These are phyloP conservation scores for Bombus pyrosoma DNA, from an alignment of 1,140 invertebrate species.

Conservation along the genomic window DNA sequence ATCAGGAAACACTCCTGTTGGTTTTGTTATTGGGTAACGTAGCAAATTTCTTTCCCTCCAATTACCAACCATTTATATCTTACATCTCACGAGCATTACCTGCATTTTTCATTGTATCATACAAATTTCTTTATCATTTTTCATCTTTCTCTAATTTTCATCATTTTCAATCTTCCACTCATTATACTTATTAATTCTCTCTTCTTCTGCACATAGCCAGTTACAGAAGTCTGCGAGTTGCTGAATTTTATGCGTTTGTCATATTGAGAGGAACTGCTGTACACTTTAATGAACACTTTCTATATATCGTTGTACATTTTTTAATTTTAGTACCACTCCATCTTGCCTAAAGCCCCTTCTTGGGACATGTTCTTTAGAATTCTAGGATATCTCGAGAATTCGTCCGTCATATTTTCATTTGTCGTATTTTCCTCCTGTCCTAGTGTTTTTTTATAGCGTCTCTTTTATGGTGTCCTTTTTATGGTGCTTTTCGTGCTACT, in stretches of 20 bases:
- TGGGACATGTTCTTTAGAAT: not conserved
- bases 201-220: too few species aligned
- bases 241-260: too few species aligned
- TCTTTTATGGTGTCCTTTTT: too few species aligned
- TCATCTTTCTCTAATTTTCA: not conserved
- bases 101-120: not conserved
- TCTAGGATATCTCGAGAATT: not conserved
- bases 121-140: not conserved
- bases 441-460: not conserved
- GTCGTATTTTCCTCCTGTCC: not conserved
- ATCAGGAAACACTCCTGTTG: not conserved
- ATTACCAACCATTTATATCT: not conserved
- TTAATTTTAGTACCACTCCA: not conserved
- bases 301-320: too few species aligned
- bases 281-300: too few species aligned
- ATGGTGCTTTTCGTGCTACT: not conserved
- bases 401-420: not conserved
- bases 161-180: not conserved
- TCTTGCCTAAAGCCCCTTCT: not conserved
- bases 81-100: not conserved
- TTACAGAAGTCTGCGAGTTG: too few species aligned
- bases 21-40: not conserved
- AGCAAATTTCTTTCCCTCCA: not conserved
- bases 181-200: too few species aligned
- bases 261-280: too few species aligned